Evolutionary conservation across 2,888 invertebrate genomes (phyloP).

Genomic region (Caenorhabditis sp.): DNA sequence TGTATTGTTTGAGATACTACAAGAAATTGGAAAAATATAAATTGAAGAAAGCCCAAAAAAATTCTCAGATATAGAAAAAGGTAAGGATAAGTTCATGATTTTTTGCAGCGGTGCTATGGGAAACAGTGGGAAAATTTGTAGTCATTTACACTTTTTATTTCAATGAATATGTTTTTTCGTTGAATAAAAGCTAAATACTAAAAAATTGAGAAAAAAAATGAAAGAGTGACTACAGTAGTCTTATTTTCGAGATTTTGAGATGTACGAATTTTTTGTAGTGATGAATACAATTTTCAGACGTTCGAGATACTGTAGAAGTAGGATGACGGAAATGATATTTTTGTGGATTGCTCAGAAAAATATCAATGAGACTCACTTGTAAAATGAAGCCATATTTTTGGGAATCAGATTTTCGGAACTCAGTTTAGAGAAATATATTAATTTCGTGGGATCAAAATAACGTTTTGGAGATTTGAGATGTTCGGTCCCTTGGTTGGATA

Average conservation of each 20-base stretch:
- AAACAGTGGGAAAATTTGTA: conserved; percentile 14
- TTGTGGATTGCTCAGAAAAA: neutral
- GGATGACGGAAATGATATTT: neutral
- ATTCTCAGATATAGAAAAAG: neutral
- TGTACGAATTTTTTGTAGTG: neutral
- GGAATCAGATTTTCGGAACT: too few relatives aligned
- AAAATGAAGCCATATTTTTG: too few relatives aligned
- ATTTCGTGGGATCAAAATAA: too few relatives aligned
- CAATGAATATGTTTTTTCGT: neutral
- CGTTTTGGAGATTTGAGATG: too few relatives aligned
- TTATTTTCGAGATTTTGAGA: neutral
- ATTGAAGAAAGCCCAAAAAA: neutral
- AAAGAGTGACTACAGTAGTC: neutral
- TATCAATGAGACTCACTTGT: too few relatives aligned
- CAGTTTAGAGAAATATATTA: too few relatives aligned
- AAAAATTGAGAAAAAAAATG: neutral
- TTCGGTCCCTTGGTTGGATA: too few relatives aligned
- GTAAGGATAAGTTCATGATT: neutral
- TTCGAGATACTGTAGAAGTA: neutral
- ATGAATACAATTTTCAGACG: neutral
- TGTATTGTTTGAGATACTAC: conserved; percentile 1
- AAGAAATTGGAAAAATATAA: conserved; percentile 1
- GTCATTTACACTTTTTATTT: conserved; percentile 1
- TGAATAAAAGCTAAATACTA: neutral
- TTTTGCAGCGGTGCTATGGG: conserved; percentile 6